Percentiles rank a stretch among this genome's conserved stretches.
phyloP scores from a whole-genome alignment of 1,140 invertebrate genomes.

The Drosophila tani region DNA sequence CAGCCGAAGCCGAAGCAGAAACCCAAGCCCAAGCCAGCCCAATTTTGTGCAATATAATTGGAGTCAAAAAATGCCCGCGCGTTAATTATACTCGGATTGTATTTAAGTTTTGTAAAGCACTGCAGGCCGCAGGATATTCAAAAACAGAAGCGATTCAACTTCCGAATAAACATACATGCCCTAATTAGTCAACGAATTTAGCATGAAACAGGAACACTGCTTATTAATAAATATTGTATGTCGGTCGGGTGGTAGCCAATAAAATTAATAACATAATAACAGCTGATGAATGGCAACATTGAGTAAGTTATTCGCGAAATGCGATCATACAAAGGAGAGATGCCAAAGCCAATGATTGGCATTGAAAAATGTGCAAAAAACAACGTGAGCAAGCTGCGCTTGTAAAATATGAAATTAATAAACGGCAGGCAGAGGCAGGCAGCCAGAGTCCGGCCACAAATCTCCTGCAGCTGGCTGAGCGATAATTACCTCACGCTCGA shows the following conservation, averaged over 20 bases:
- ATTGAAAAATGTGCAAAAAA: conserved; percentile 12
- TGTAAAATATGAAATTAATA: conserved; percentile 60
- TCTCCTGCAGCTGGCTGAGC: conserved; percentile 4
- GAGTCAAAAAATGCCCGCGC: neutral
- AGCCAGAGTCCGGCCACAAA: neutral
- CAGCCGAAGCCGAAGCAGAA: neutral
- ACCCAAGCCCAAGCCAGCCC: neutral
- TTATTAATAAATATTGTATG: conserved; percentile 1
- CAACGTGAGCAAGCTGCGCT: conserved; percentile 6
- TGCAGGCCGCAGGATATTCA: neutral
- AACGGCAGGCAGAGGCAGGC: conserved; percentile 35
- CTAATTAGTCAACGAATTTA: neutral
- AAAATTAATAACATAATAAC: conserved; percentile 61
- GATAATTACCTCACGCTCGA: conserved; percentile 47
- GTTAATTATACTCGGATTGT: conserved; percentile 8
- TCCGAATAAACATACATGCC: neutral
- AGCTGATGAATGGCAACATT: conserved; percentile 37
- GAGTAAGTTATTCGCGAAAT: conserved; percentile 47
- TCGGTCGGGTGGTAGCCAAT: neutral
- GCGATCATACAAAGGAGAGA: conserved; percentile 34
- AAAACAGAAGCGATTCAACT: neutral
- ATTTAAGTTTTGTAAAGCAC: neutral
- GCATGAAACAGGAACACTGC: neutral
- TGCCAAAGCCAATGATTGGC: conserved; percentile 14
- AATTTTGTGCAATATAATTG: conserved; percentile 25